These are phyloP conservation scores for Samia ricini DNA, from an alignment of 1,140 invertebrate species.

Conservation along the genomic window DNA sequence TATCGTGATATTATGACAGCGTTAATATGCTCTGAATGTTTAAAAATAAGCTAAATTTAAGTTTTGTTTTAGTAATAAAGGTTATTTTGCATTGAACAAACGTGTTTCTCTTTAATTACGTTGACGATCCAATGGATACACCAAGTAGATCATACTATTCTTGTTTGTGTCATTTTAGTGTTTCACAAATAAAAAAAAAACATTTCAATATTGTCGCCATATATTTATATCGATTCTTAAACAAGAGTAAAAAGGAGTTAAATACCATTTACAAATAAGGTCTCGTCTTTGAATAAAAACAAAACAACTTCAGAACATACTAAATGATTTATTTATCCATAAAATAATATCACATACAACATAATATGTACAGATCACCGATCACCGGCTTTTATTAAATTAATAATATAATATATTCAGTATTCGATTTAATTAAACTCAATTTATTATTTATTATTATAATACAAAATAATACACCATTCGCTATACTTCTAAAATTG, in stretches of 20 bases:
- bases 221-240: too few relatives aligned
- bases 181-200: background rate
- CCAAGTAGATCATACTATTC: too few relatives aligned
- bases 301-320: slow-evolving; percentile 30
- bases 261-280: too few relatives aligned
- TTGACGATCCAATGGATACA: background rate
- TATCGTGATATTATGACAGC: too few relatives aligned
- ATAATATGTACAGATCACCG: slow-evolving; percentile 70
- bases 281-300: background rate
- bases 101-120: background rate
- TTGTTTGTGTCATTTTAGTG: background rate
- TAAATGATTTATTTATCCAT: slow-evolving; percentile 50
- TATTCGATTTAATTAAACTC: slow-evolving; percentile 22
- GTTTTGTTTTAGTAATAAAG: slow-evolving; percentile 6
- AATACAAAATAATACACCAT: slow-evolving; percentile 48
- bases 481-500: background rate
- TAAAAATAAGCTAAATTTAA: slow-evolving; percentile 1
- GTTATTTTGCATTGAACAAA: slow-evolving; percentile 5
- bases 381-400: slow-evolving; percentile 32
- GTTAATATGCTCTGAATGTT: slow-evolving; percentile 5
- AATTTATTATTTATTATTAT: slow-evolving; percentile 11
- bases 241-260: too few relatives aligned
- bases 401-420: slow-evolving; percentile 62
- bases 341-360: slow-evolving; percentile 55
- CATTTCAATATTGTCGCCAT: too few relatives aligned